Conservation (phyloP, 2,113 vertebrate genomes). For the Beaufortia kweichowensis region DNA sequence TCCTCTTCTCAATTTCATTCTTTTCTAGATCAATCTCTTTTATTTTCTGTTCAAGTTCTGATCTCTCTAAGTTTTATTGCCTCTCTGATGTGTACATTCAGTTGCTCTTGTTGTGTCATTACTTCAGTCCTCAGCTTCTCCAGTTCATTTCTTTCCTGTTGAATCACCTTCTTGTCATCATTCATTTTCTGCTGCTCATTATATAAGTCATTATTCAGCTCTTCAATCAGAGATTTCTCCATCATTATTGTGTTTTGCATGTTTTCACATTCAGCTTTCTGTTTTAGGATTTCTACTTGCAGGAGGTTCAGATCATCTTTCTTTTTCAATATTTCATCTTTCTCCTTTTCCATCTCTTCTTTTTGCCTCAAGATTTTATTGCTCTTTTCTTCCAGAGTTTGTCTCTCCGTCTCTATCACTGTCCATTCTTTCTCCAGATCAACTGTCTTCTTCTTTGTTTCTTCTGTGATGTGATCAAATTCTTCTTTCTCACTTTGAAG, state of each 20-base stretch:
- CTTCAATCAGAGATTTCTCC: too few relatives aligned
- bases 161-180: background rate
- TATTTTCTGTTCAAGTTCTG: constrained; percentile 17
- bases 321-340: background rate
- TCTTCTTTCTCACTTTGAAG: constrained; percentile 17
- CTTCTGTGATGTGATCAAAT: background rate
- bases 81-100: too few relatives aligned
- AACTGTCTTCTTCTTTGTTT: background rate
- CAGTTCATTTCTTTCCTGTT: background rate
- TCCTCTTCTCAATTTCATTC: background rate
- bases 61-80: constrained; percentile 17
- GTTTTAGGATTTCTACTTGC: constrained; percentile 1
- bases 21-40: background rate
- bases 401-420: background rate
- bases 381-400: background rate
- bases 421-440: constrained; percentile 15
- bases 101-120: constrained; percentile 6
- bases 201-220: constrained; percentile 4
- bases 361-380: background rate
- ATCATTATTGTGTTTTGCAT: too few relatives aligned
- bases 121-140: background rate
- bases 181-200: background rate
- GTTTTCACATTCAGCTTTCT: constrained; percentile 31
- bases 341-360: constrained; percentile 13
- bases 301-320: constrained; percentile 12